Evolutionary conservation across 2,113 vertebrate species (phyloP), one percentile per base, ranked within the genome.

Genomic region (Muntiacus reevesi): DNA sequence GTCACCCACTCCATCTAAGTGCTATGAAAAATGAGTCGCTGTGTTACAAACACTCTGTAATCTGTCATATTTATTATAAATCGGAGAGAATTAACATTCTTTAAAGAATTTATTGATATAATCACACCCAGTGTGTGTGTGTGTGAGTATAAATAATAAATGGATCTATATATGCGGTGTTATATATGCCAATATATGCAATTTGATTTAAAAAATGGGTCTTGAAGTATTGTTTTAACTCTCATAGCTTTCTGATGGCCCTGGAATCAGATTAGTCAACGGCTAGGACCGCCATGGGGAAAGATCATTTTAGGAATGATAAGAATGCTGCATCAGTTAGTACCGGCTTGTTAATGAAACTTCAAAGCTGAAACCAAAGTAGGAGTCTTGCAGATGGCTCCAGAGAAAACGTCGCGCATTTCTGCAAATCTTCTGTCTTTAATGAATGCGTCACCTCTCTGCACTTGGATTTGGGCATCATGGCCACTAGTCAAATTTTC

Each of bases 291-390:
- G 96, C 97, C 96, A n/a, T 0, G 14, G 97, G 97, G 96, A 78
- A 89, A 96, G 96, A 94, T 74, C 50, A 94, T 97, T 96, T 90
- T 45, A 55, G 95, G 43, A 88, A 92, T 82, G 94, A 95, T 33
- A 96, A 98, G 94, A 98, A 98, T 96, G 92, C 97, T 91, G 47
- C 98, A 97, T 98, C 98, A 94, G 97, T 98, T 98, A 97, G 98
- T 88, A 96, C 98, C 67, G 76, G 84, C 98, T 97, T 98, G 97
- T 96, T 99, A 99, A 99, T 98, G 98, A 98, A 98, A 98, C 98
- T 99, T 98, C 98, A 98, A 98, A 99, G 98, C 97, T 98, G 98
- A 98, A 98, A 98, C 96, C 88, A 91, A 92, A 98, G 95, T 54
- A 87, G 95, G 96, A 97, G 96, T 97, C 96, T 97, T 97, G 74